phyloP scores from a whole-genome alignment of 2,888 invertebrate genomes.

The Parnassius glacialis region DNA sequence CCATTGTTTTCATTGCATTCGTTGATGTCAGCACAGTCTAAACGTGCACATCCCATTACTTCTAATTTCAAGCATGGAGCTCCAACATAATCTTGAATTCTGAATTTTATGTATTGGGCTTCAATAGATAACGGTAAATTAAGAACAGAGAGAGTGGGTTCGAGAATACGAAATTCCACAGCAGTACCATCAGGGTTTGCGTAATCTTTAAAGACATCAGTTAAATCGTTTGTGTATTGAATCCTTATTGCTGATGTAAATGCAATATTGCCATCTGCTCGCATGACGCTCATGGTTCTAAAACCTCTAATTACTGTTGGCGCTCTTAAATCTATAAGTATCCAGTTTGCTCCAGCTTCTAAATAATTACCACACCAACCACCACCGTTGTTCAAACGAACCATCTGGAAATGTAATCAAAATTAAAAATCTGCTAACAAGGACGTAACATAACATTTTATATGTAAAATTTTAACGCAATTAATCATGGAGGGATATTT shows the following conservation, averaged over 20 bases:
- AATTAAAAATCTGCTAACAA: not conserved
- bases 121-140: conserved; percentile 95
- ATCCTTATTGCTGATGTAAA: conserved; percentile 95
- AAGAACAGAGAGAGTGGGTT: conserved; percentile 93
- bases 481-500: too few species aligned
- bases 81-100: conserved; percentile 91
- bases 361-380: conserved; percentile 95
- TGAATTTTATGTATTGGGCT: conserved; percentile 92
- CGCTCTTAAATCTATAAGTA: conserved; percentile 91
- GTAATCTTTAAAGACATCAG: conserved; percentile 94
- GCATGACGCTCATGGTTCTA: conserved; percentile 92
- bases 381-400: conserved; percentile 89
- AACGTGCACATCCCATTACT: conserved; percentile 94
- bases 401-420: conserved; percentile 79
- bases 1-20: conserved; percentile 93
- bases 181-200: conserved; percentile 96
- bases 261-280: conserved; percentile 90
- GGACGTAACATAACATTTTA: too few species aligned
- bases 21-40: conserved; percentile 94
- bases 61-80: conserved; percentile 95
- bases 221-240: conserved; percentile 93
- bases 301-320: conserved; percentile 94
- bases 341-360: conserved; percentile 94
- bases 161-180: conserved; percentile 94
- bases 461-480: too few species aligned